A percentile compares a stretch with the other conserved stretches of the same genome.
phyloP scores from a whole-genome alignment of 2,797 vertebrate species.

The Pelochelys cantorii region DNA sequence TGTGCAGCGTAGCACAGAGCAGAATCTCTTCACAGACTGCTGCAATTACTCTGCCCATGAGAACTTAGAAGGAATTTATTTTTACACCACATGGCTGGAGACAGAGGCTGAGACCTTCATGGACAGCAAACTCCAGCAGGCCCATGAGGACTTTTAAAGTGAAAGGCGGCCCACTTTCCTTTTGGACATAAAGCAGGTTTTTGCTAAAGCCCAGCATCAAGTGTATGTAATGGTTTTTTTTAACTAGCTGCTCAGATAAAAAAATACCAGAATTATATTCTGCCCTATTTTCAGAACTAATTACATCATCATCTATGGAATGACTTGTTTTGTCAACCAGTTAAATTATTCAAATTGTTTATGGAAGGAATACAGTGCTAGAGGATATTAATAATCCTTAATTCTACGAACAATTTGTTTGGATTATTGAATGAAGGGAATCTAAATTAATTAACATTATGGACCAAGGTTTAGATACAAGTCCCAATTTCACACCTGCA shows the following conservation, averaged over 20 bases:
- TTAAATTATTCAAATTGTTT: neutral
- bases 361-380: neutral
- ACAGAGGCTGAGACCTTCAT: neutral
- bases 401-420: neutral
- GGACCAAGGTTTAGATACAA: neutral
- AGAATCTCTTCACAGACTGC: neutral
- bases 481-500: neutral
- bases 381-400: neutral
- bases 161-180: neutral
- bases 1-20: too few species aligned
- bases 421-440: neutral
- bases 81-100: neutral
- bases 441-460: neutral
- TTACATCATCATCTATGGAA: neutral
- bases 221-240: neutral
- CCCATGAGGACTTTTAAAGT: neutral
- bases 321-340: slow-evolving; percentile 9
- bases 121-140: neutral
- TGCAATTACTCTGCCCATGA: neutral
- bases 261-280: neutral
- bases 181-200: neutral
- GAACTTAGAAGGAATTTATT: too few species aligned
- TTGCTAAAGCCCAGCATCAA: neutral
- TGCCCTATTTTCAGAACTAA: accelerated
- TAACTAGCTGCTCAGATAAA: neutral